Base-by-base conservation (phyloP, 1,140 invertebrate genomes). In the Heliothis subflexa region DNA sequence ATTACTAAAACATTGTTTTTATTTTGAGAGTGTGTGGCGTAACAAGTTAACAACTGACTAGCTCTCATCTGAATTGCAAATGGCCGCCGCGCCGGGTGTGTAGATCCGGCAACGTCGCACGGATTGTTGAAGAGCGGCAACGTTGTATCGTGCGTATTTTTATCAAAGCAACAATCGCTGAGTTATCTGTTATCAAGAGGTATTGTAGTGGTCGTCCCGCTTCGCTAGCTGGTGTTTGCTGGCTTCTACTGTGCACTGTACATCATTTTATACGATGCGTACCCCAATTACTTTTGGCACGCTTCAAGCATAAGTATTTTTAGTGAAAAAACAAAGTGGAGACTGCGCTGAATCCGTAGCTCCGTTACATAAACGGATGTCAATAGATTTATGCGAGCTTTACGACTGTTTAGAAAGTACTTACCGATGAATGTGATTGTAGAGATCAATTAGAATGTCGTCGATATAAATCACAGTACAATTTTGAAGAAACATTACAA, bases 21-120 rank as follows among this genome's bases (percentile, higher is more conserved):
- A 92, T 92, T 92, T 92, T 88, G 89, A 89, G 87, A 88, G 81
- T 85, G 86, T 87, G 86, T 89, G 88, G 85, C 89, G 86, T 92
- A 92, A 91, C 88, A 81, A 62, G 50, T 71, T 71, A 54, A 83
- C 81, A 54, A 83, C 81, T 74, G 74, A 78, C 82, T 88, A 82
- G 79, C 82, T 83, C 85, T 81, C 84, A 87, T 88, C 78, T 82
- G 83, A 89, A 87, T 90, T 92, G 88, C 87, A 90, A 92, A 92
- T 92, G 89, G 87, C 73, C 87, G 80, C 83, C 82, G 50, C 33
- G 33, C 33, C 33, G 33, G 33, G 59, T 49, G 66, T 83, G 79
- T 81, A 61, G 77, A 79, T 21, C 71, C 79, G 88, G 89, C 89
- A 91, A 89, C 89, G 81, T 82, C 85, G 88, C 89, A 33, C 47